Base-by-base conservation (phyloP, 2,888 invertebrate genomes). In the Tiliacea citrago region DNA sequence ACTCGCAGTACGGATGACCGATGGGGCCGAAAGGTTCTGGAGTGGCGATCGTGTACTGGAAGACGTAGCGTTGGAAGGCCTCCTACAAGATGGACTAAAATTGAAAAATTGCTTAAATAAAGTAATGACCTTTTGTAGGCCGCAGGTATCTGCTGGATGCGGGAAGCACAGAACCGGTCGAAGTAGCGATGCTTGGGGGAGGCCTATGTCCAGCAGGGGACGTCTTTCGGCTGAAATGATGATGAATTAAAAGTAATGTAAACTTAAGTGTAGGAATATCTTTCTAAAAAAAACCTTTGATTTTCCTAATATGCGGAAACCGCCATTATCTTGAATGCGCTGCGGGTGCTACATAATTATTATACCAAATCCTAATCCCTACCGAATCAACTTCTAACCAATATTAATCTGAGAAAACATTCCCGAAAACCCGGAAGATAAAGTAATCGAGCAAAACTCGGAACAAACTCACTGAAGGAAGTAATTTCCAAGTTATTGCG, bases 401-500 rank as follows among this genome's bases (percentile, higher is more conserved):
- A 71, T 60, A 73, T 66, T 73, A 68, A 75, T 74, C 61, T 16
- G 24, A 53, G 51, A 63, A 58, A 73, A 71, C 42, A 73, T 71
- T 70, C 13, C 12, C 47, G 16, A 60, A 74, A 68, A 73, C 67
- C 61, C 24, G 29, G 2, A 47, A 75, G 53, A 78, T 73, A 76
- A 78, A 76, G 58, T 84, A 72, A 79, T 84, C 29, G 61, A 51
- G 67, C 67, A 70, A 75, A 86, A 81, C 65, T 74, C 68, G 1
- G 39, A 66, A 74, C 57, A 73, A 79, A 85, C 74, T 79, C 74
- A 61, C 16, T 53, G 35, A 65, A 62, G 74, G 68, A 74, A 63
- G 79, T 85, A 85, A 85, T 86, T 82, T 85, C 61, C 47, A 76
- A 84, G 82, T 78, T 86, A 85, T 79, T 82, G 68, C 70, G 49